Evolutionary conservation across 2,888 invertebrate species (phyloP), one percentile per base, ranked within the genome.

Genomic region (Myopa tessellatipennis): DNA sequence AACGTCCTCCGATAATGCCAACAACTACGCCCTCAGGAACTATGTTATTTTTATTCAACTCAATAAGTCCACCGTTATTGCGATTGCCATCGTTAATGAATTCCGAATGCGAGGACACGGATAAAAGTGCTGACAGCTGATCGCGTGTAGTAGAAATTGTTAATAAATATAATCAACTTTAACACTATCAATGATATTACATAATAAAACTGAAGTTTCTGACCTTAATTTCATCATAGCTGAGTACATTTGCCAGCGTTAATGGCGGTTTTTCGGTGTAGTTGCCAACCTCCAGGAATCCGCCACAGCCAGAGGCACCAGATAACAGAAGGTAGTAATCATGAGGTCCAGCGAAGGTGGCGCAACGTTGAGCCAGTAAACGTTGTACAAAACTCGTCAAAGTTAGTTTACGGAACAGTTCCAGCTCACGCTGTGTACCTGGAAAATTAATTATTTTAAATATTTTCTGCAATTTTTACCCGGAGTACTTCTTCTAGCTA

Each of bases 161-260:
- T n/a, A 34, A 16, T 36, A n/a, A 36, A 50, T 77, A 16, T 10
- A 10, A 55, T 14, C 10, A 58, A 18, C 12, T n/a, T 58, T n/a
- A n/a, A n/a, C n/a, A n/a, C n/a, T n/a, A n/a, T n/a, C n/a, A n/a
- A n/a, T n/a, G n/a, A n/a, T n/a, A n/a, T n/a, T n/a, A n/a, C n/a
- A n/a, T n/a, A n/a, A n/a, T n/a, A n/a, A n/a, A n/a, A n/a, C n/a
- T n/a, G n/a, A n/a, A n/a, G n/a, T n/a, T 16, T 58, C 60, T 34
- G 60, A 91, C 83, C 83, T 91, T 91, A 6, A 91, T 89, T 86
- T 91, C 91, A 80, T 91, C 91, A 83, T 91, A 91, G 69, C 90
- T 91, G 58, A 91, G 83, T 80, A 90, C 90, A 77, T 90, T 87
- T n/a, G 88, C 80, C n/a, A 91, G 82, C 7, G 87, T 77, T 79